A percentile compares a stretch with the other conserved stretches of the same genome.
These are phyloP conservation scores for Troides oblongomaculatus DNA, from an alignment of 2,888 invertebrate species.

Conservation along the genomic window DNA sequence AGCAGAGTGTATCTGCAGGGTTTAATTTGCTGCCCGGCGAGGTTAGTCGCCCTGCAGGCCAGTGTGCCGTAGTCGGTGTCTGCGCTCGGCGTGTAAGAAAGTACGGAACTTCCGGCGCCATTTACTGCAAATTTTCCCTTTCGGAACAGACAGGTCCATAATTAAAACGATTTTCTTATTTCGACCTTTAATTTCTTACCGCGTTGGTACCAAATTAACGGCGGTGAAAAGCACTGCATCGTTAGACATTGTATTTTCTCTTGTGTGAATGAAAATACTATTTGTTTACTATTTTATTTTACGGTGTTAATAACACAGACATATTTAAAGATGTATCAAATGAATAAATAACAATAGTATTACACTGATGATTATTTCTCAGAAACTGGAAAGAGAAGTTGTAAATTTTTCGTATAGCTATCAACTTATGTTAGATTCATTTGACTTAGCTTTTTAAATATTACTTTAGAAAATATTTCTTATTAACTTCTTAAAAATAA, in stretches of 20 bases:
- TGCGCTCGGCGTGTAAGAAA: constrained; percentile 87
- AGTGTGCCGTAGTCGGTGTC: constrained; percentile 89
- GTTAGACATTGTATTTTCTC: neutral
- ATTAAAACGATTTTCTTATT: constrained; percentile 19
- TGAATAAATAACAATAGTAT: too few relatives aligned
- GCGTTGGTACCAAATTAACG: neutral
- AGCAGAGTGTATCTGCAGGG: constrained; percentile 88
- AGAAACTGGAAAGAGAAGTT: too few relatives aligned
- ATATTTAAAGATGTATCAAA: too few relatives aligned
- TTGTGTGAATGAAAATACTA: neutral
- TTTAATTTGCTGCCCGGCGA: constrained; percentile 85
- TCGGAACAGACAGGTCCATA: constrained; percentile 21
- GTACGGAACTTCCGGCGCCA: constrained; percentile 80
- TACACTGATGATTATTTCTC: too few relatives aligned
- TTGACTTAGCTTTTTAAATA: too few relatives aligned
- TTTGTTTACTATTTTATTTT: neutral
- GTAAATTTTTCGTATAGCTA: too few relatives aligned
- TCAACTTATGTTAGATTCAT: too few relatives aligned
- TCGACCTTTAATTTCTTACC: constrained; percentile 10
- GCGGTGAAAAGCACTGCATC: too few relatives aligned
- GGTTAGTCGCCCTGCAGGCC: constrained; percentile 86
- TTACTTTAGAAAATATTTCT: too few relatives aligned
- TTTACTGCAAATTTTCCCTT: constrained; percentile 79
- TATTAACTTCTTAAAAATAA: too few relatives aligned
- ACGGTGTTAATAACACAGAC: neutral